Evolutionary conservation across 2,888 invertebrate species (phyloP).

Genomic region (Scaptomyza caliginosa): DNA sequence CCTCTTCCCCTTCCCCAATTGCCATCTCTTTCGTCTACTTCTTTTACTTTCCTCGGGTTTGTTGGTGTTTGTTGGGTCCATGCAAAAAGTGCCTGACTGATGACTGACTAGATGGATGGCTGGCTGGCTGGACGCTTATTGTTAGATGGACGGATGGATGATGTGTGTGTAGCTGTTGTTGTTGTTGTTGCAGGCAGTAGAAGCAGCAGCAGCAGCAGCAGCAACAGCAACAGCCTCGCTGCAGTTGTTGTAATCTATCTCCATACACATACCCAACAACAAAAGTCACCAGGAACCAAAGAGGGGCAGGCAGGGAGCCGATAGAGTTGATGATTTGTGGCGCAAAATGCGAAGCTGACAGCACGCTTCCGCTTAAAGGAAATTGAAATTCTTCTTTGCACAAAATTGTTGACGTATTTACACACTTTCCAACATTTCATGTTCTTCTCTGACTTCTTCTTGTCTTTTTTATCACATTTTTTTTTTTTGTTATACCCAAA

Average conservation of each 20-base stretch:
- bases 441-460: conserved; percentile 1
- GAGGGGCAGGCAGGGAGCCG: conserved; percentile 33
- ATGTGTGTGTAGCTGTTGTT: conserved; percentile 63
- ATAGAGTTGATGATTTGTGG: conserved; percentile 79
- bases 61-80: conserved; percentile 28
- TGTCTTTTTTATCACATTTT: not conserved
- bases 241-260: conserved; percentile 75
- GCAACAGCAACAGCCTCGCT: conserved; percentile 17
- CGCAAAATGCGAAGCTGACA: conserved; percentile 73
- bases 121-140: conserved; percentile 68
- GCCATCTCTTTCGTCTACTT: too few relatives aligned
- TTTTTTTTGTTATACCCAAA: not conserved
- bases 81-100: conserved; percentile 63
- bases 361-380: conserved; percentile 76
- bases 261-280: conserved; percentile 37
- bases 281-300: conserved; percentile 31
- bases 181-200: conserved; percentile 7
- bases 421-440: conserved; percentile 36
- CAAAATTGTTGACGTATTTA: conserved; percentile 78
- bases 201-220: conserved; percentile 19
- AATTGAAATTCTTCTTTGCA: conserved; percentile 78
- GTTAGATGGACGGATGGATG: conserved; percentile 77
- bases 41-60: not conserved
- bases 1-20: not conserved
- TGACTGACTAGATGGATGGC: conserved; percentile 62